A percentile compares a stretch with the other conserved stretches of the same genome.
Evolutionary conservation across 2,797 vertebrate species (phyloP).

Genomic region (Sus cebifrons): DNA sequence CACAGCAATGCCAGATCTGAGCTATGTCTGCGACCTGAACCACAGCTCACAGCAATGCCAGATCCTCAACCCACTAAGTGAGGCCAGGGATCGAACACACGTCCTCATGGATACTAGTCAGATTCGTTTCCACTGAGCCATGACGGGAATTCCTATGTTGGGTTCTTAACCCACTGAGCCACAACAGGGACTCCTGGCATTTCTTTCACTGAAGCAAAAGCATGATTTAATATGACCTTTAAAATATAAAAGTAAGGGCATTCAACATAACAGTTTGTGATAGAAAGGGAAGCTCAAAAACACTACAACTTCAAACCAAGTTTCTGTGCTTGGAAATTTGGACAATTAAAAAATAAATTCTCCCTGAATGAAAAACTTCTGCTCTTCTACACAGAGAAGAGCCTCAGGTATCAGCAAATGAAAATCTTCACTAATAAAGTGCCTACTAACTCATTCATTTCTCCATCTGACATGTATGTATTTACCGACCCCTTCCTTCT

Average conservation of each 20-base stretch:
- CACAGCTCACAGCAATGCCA: too few relatives aligned
- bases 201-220: conserved; percentile 24
- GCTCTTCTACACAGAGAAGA: neutral
- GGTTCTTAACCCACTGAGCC: too few relatives aligned
- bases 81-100: too few relatives aligned
- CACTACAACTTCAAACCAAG: neutral
- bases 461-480: neutral
- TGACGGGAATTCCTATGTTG: too few relatives aligned
- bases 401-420: neutral
- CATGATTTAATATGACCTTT: neutral
- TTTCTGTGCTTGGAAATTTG: neutral
- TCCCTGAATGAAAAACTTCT: neutral
- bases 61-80: too few relatives aligned
- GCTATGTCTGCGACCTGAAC: too few relatives aligned
- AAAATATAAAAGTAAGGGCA: conserved; percentile 8
- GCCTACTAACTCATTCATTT: neutral
- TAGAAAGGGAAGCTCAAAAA: neutral
- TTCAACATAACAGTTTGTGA: neutral
- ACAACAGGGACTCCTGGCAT: neutral
- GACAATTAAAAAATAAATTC: neutral
- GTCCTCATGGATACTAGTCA: too few relatives aligned
- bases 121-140: too few relatives aligned
- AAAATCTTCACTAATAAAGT: neutral
- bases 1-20: too few relatives aligned
- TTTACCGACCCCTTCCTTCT: neutral